Evolutionary conservation across 2,113 vertebrate species (phyloP).

Genomic region (Dasyprocta punctata): DNA sequence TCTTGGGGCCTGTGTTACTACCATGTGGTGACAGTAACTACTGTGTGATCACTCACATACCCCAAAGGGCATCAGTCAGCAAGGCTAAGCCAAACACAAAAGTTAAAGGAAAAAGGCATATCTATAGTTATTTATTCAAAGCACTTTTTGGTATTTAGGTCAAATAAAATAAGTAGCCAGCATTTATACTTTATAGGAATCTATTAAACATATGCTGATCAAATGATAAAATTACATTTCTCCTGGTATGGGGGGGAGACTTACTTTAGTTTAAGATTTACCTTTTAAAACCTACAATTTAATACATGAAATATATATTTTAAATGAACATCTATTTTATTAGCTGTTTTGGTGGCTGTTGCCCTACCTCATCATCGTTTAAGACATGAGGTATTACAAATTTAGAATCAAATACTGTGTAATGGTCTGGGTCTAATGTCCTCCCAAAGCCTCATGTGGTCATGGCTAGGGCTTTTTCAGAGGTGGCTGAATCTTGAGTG

Average conservation of each 20-base stretch:
- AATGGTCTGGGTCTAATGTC: neutral
- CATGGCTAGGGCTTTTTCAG: too few species aligned
- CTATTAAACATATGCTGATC: neutral
- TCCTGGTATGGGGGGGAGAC: neutral
- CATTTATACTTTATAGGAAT: neutral
- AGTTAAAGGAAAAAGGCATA: neutral
- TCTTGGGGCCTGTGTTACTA: neutral
- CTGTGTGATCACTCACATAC: too few species aligned
- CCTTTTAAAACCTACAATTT: constrained; percentile 28
- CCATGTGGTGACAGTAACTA: neutral
- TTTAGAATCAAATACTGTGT: constrained; percentile 22
- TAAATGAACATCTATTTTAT: constrained; percentile 25
- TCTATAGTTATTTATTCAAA: neutral
- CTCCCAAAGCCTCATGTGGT: neutral
- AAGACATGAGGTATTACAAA: constrained; percentile 42
- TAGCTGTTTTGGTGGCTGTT: constrained; percentile 56
- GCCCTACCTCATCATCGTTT: constrained; percentile 35
- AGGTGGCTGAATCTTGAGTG: neutral
- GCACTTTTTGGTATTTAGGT: neutral
- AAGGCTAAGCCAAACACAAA: neutral
- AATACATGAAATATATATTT: constrained; percentile 49
- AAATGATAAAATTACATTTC: neutral
- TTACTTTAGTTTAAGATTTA: neutral
- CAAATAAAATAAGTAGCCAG: neutral
- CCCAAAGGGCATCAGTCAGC: neutral